Conservation (phyloP, 2,888 invertebrate species). For the Euproctis similis region DNA sequence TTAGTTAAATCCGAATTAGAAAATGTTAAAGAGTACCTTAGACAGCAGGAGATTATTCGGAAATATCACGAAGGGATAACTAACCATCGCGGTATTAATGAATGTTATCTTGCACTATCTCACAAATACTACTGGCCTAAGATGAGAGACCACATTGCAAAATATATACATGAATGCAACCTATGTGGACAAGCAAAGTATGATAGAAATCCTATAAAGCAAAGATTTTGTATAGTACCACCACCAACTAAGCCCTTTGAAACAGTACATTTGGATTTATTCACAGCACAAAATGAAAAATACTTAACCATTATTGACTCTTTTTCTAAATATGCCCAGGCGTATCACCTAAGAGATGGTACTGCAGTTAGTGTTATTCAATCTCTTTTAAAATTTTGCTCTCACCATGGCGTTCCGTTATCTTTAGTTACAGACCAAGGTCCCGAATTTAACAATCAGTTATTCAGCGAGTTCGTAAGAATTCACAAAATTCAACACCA, state of each 20-base stretch:
- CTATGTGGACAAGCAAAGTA: constrained; percentile 2
- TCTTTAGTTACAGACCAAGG: constrained; percentile 18
- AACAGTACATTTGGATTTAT: too few relatives aligned
- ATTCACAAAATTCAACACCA: constrained; percentile 16
- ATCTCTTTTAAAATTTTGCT: constrained; percentile 11
- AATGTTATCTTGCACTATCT: constrained; percentile 5
- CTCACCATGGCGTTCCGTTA: constrained; percentile 11
- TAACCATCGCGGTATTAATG: constrained; percentile 4
- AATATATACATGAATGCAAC: constrained; percentile 4
- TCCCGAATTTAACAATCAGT: constrained; percentile 5
- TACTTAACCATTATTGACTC: constrained; percentile 5
- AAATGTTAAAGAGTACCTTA: constrained; percentile 1
- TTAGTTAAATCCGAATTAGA: constrained; percentile 1
- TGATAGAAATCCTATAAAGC: constrained; percentile 1
- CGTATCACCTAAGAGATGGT: constrained; percentile 7
- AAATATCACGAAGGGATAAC: constrained; percentile 5
- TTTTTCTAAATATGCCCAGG: too few relatives aligned
- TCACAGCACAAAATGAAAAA: constrained; percentile 8
- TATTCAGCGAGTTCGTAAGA: constrained; percentile 12
- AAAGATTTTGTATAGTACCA: constrained; percentile 3
- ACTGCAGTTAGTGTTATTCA: constrained; percentile 15
- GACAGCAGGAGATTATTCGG: constrained; percentile 2
- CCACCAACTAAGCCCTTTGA: constrained; percentile 2
- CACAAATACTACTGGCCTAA: constrained; percentile 3
- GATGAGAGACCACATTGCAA: constrained; percentile 1